Evolutionary conservation across 2,797 vertebrate species (phyloP).

Genomic region (Phaenicophaeus curvirostris): DNA sequence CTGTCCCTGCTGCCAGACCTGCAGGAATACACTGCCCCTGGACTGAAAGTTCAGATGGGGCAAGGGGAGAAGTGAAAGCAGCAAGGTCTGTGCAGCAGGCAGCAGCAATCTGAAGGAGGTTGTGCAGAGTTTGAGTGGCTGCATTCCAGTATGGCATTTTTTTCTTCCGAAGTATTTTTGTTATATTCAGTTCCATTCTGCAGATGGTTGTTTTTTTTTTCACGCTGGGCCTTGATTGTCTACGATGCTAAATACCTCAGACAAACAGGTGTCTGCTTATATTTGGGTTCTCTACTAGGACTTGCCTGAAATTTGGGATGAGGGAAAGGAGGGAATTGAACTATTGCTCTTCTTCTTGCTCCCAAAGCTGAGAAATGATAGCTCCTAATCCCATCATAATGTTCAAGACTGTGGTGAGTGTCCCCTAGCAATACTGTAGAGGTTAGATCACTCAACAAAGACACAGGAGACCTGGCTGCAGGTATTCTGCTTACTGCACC

Average conservation of each 20-base stretch:
- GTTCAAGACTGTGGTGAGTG: neutral
- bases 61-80: neutral
- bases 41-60: neutral
- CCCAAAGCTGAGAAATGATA: neutral
- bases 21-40: neutral
- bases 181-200: neutral
- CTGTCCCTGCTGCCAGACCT: neutral
- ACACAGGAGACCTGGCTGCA: neutral
- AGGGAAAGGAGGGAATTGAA: neutral
- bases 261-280: neutral
- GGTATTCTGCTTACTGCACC: neutral
- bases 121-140: neutral
- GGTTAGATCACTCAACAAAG: neutral
- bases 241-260: neutral
- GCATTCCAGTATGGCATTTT: neutral
- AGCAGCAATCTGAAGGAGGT: neutral
- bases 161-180: neutral
- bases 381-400: neutral
- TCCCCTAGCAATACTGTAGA: neutral
- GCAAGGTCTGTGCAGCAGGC: neutral
- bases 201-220: neutral
- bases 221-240: fast-evolving
- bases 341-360: neutral
- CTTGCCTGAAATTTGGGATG: neutral
- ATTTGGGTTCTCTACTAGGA: neutral